phyloP scores from a whole-genome alignment of 2,888 invertebrate species.

The Rapana venosa region DNA sequence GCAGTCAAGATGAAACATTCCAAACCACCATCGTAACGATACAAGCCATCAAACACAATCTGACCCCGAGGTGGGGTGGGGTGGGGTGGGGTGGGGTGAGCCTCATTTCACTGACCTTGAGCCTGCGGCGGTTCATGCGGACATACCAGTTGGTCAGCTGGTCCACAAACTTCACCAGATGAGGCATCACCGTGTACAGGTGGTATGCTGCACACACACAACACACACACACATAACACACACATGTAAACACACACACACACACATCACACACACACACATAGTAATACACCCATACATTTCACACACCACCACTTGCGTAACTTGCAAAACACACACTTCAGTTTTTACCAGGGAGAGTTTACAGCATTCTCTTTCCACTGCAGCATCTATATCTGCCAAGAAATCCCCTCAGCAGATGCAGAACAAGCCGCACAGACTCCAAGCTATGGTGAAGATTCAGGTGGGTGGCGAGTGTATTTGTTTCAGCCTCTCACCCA shows the following conservation, averaged over 20 bases:
- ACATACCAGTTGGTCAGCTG: conserved; percentile 99
- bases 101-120: conserved; percentile 83
- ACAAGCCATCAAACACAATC: neutral
- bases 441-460: too few relatives aligned
- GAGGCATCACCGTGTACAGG: conserved; percentile 95
- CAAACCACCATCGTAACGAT: neutral
- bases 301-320: too few relatives aligned
- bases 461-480: too few relatives aligned
- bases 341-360: too few relatives aligned
- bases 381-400: too few relatives aligned
- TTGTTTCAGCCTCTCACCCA: too few relatives aligned
- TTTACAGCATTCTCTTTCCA: too few relatives aligned
- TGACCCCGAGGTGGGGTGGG: neutral
- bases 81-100: neutral
- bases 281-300: too few relatives aligned
- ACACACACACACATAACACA: neutral
- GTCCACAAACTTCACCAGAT: conserved; percentile 96
- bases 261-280: neutral
- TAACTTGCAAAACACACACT: too few relatives aligned
- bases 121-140: conserved; percentile 94
- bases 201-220: conserved; percentile 84
- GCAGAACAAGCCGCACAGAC: too few relatives aligned
- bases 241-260: conserved; percentile 16
- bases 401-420: too few relatives aligned
- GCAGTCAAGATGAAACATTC: too few relatives aligned